These are phyloP conservation scores for Nycteola revayana DNA, from an alignment of 2,888 invertebrate genomes.

Conservation along the genomic window DNA sequence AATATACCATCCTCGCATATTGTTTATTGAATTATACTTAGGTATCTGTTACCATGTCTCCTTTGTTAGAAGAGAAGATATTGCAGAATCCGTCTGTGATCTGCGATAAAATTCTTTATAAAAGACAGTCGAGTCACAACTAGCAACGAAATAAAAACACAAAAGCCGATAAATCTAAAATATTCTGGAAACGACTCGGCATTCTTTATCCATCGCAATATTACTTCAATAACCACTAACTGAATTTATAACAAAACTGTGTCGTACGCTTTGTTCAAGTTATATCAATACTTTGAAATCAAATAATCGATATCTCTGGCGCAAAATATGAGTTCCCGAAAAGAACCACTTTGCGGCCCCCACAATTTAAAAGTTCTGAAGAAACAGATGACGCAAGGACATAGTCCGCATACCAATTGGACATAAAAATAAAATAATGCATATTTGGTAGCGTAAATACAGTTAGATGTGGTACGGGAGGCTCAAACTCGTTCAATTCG, in stretches of 20 bases:
- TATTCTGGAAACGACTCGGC: not conserved
- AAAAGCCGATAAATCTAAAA: not conserved
- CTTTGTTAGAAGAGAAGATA: too few species aligned
- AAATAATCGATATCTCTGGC: conserved; percentile 30
- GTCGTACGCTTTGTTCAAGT: conserved; percentile 12
- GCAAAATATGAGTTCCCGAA: conserved; percentile 28
- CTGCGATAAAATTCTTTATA: conserved; percentile 16
- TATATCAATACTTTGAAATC: conserved; percentile 32
- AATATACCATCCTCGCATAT: too few species aligned
- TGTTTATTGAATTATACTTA: too few species aligned
- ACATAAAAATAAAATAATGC: conserved; percentile 65
- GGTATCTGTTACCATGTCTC: too few species aligned
- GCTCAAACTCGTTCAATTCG: conserved; percentile 47
- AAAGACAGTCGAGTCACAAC: conserved; percentile 3
- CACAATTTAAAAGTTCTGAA: conserved; percentile 66
- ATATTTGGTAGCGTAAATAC: conserved; percentile 62
- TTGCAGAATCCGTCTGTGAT: too few species aligned
- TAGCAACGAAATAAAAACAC: not conserved
- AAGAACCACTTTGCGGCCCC: conserved; percentile 48
- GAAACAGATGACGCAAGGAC: conserved; percentile 68
- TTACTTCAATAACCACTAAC: not conserved
- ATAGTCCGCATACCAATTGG: conserved; percentile 67
- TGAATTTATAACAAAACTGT: conserved; percentile 10
- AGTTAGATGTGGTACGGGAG: conserved; percentile 46
- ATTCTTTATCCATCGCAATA: not conserved